Conservation (phyloP, 2,797 vertebrate genomes). For the Streptopelia turtur region DNA sequence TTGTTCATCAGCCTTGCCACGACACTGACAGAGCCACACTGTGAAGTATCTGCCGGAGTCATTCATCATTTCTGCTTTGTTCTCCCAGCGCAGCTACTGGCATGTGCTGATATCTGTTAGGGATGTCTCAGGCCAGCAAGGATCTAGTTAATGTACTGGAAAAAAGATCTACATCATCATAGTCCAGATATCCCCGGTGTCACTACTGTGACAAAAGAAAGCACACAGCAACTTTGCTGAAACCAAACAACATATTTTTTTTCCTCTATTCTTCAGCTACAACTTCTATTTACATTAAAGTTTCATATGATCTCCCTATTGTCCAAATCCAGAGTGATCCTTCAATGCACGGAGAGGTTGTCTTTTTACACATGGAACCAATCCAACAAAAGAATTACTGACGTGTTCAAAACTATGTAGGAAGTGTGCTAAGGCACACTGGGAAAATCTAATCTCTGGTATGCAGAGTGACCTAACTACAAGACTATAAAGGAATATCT, state of each 20-base stretch:
- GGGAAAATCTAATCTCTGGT: constrained; percentile 18
- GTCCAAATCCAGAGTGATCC: not conserved
- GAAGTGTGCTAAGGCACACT: not conserved
- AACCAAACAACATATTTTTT: not conserved
- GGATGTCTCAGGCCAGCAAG: not conserved
- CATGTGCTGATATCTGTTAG: not conserved
- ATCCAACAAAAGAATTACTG: not conserved
- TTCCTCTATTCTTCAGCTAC: not conserved
- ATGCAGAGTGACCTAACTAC: not conserved
- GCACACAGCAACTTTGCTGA: not conserved
- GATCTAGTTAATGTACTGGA: not conserved
- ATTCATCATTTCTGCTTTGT: not conserved
- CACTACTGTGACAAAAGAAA: not conserved
- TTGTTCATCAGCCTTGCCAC: not conserved
- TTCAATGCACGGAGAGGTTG: not conserved
- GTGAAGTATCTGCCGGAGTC: not conserved
- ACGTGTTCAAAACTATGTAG: not conserved
- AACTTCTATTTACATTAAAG: not conserved
- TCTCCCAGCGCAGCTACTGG: not conserved
- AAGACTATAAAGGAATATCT: not conserved
- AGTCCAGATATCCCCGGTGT: not conserved
- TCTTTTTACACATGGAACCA: not conserved
- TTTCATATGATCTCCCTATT: not conserved
- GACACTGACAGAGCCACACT: not conserved
- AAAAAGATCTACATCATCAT: not conserved